Percentiles rank a stretch among this genome's conserved stretches.
Conservation (phyloP, 2,797 vertebrate species). For the Schizopygopsis malacanthus region DNA sequence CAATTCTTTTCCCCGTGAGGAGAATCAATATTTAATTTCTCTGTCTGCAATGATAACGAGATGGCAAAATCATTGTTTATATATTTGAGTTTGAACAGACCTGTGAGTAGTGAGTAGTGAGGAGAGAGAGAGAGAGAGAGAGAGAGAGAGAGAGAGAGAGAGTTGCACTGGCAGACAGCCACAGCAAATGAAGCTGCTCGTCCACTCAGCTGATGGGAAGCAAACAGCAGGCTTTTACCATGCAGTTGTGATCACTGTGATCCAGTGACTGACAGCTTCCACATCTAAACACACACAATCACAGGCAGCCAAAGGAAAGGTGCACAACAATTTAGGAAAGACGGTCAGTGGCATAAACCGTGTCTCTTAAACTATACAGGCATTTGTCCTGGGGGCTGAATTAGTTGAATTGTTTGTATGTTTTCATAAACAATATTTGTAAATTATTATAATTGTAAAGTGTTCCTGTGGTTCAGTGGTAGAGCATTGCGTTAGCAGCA, state of each 20-base stretch:
- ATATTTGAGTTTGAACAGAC: conserved; percentile 67
- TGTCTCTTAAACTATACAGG: background rate
- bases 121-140: conserved; percentile 26
- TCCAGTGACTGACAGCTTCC: conserved; percentile 14
- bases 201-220: conserved; percentile 9
- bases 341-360: background rate
- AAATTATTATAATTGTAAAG: background rate
- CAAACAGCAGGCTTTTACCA: conserved; percentile 25
- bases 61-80: conserved; percentile 72
- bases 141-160: conserved; percentile 44
- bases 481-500: too few species aligned
- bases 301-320: background rate
- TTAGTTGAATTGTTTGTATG: background rate
- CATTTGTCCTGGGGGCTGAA: background rate
- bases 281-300: background rate
- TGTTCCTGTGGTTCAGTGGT: too few species aligned
- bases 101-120: conserved; percentile 53
- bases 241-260: conserved; percentile 6
- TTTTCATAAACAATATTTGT: background rate
- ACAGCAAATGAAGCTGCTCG: conserved; percentile 32
- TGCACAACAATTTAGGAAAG: background rate
- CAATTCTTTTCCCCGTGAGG: conserved; percentile 59
- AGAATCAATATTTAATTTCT: conserved; percentile 83
- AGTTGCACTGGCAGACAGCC: conserved; percentile 18
- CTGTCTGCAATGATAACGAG: conserved; percentile 77